Percentiles rank a stretch among this genome's conserved stretches.
Evolutionary conservation across 1,140 invertebrate genomes (phyloP).

Genomic region (Drosophila kikkawai): DNA sequence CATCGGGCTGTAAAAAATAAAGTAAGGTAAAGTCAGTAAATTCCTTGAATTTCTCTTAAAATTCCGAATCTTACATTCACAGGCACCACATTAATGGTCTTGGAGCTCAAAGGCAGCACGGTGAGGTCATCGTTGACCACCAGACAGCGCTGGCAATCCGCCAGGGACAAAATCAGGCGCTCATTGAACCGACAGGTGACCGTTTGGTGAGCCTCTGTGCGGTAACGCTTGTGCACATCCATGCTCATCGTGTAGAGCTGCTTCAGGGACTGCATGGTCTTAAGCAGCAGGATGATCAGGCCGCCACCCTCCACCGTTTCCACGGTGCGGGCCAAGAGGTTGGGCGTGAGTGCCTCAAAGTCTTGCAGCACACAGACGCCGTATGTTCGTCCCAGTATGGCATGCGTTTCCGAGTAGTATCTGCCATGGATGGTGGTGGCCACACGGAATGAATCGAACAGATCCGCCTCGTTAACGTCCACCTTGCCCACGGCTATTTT

Average conservation of each 20-base stretch:
- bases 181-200: conserved; percentile 98
- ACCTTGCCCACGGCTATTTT: conserved; percentile 96
- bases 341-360: conserved; percentile 99
- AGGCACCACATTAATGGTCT: conserved; percentile 92
- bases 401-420: conserved; percentile 99
- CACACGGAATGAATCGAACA: conserved; percentile 98
- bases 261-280: conserved; percentile 94
- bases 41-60: background rate
- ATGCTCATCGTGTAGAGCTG: conserved; percentile 98
- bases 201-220: conserved; percentile 97
- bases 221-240: conserved; percentile 98
- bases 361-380: conserved; percentile 99
- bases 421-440: conserved; percentile 98
- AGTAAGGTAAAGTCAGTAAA: background rate
- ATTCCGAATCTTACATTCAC: conserved; percentile 86
- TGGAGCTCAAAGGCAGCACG: conserved; percentile 96
- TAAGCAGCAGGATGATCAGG: conserved; percentile 94
- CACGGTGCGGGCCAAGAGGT: conserved; percentile 97
- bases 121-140: conserved; percentile 97
- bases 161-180: conserved; percentile 96
- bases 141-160: conserved; percentile 94
- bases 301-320: conserved; percentile 99
- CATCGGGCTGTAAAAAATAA: conserved; percentile 38
- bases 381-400: conserved; percentile 98
- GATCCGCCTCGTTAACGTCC: conserved; percentile 97